These are phyloP conservation scores for Gephyroberyx darwinii DNA, from an alignment of 2,797 vertebrate genomes.

Conservation along the genomic window DNA sequence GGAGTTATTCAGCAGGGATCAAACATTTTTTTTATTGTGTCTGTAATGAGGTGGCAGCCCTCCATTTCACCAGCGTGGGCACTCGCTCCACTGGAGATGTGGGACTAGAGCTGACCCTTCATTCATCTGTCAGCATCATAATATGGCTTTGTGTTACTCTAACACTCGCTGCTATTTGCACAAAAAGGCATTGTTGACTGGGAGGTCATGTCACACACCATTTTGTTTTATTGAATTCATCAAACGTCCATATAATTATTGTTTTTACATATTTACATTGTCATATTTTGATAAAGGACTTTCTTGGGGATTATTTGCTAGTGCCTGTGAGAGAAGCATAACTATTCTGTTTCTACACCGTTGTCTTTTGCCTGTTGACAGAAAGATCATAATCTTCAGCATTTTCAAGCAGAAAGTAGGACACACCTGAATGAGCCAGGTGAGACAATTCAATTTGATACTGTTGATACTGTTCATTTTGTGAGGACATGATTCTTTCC, in stretches of 20 bases:
- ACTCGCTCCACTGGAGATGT: slow-evolving; percentile 63
- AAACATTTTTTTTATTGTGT: slow-evolving; percentile 14
- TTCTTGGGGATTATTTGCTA: not conserved
- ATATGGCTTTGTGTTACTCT: slow-evolving; percentile 50
- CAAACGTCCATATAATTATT: too few species aligned
- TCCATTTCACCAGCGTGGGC: slow-evolving; percentile 60
- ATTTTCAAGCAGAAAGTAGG: slow-evolving; percentile 59
- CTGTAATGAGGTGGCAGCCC: slow-evolving; percentile 74
- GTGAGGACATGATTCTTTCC: not conserved
- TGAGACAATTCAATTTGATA: slow-evolving; percentile 65
- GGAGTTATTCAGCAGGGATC: slow-evolving; percentile 54
- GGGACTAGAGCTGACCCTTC: slow-evolving; percentile 57
- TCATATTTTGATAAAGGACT: not conserved
- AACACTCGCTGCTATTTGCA: slow-evolving; percentile 24
- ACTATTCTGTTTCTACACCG: not conserved
- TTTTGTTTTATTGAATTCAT: not conserved
- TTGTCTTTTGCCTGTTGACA: slow-evolving; percentile 59
- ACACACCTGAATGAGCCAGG: slow-evolving; percentile 68
- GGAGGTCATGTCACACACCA: not conserved
- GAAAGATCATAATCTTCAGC: slow-evolving; percentile 81
- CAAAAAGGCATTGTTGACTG: slow-evolving; percentile 34
- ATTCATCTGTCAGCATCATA: slow-evolving; percentile 58
- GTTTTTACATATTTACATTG: too few species aligned
- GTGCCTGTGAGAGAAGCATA: not conserved
- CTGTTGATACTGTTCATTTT: not conserved